Evolutionary conservation across 2,113 vertebrate genomes (phyloP).

Genomic region (Seriola aureovittata): DNA sequence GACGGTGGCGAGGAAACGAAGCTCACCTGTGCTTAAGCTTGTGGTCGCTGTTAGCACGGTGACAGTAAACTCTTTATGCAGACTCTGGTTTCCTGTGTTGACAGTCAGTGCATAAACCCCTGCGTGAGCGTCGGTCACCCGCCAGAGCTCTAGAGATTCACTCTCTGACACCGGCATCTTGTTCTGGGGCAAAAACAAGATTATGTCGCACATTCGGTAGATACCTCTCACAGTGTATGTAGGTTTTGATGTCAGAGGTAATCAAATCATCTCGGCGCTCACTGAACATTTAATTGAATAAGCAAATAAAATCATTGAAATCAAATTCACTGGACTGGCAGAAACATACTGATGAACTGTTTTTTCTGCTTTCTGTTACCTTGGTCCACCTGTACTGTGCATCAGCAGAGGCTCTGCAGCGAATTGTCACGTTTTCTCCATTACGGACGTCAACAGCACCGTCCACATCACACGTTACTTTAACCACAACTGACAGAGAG

Average conservation of each 20-base stretch:
- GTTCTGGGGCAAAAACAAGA: constrained; percentile 62
- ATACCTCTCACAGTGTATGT: not conserved
- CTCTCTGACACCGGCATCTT: constrained; percentile 51
- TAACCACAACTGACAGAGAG: constrained; percentile 60
- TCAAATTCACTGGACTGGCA: not conserved
- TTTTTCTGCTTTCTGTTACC: constrained; percentile 53
- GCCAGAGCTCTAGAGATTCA: constrained; percentile 57
- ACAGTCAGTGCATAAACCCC: constrained; percentile 75
- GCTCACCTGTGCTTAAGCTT: constrained; percentile 57
- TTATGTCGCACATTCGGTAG: not conserved
- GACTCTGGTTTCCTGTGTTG: constrained; percentile 30
- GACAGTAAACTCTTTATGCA: constrained; percentile 60
- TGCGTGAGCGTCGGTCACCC: constrained; percentile 57
- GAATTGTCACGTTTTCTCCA: constrained; percentile 70
- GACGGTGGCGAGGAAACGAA: constrained; percentile 6
- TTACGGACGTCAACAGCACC: constrained; percentile 22
- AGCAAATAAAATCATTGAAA: not conserved
- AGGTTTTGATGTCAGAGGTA: not conserved
- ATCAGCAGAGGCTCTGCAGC: constrained; percentile 24
- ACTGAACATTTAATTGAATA: not conserved
- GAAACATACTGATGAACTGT: not conserved
- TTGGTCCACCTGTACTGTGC: constrained; percentile 75
- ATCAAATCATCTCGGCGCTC: not conserved
- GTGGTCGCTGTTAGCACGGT: constrained; percentile 57
- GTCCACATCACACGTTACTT: constrained; percentile 57